Conservation (phyloP, 1,140 invertebrate genomes). For the Berghia stephanieae region DNA sequence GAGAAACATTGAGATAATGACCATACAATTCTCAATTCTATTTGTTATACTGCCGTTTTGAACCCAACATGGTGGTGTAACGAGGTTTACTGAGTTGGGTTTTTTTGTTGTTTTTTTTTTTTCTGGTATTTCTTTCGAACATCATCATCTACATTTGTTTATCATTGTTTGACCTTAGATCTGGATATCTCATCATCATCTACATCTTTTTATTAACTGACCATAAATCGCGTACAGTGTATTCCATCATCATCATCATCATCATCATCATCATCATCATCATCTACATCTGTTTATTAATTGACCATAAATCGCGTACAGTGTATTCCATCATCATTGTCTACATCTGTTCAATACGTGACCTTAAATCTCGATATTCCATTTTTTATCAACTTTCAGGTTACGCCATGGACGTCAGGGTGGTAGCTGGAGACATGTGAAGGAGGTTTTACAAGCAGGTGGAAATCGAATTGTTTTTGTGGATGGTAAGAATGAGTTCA, state of each 20-base stretch:
- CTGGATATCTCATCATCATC: no score
- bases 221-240: background rate
- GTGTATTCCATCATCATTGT: background rate
- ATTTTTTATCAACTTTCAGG: conserved; percentile 35
- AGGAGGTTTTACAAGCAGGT: conserved; percentile 56
- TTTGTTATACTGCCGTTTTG: no score
- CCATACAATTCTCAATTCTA: no score
- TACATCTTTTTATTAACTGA: background rate
- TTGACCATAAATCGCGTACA: background rate
- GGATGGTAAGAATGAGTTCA: conserved; percentile 45
- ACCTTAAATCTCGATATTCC: background rate
- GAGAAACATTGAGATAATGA: no score
- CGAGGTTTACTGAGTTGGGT: no score
- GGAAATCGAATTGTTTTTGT: conserved; percentile 56
- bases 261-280: background rate
- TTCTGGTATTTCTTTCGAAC: no score
- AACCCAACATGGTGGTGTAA: no score
- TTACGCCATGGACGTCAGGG: conserved; percentile 54
- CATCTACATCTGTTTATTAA: background rate
- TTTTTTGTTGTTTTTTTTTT: no score
- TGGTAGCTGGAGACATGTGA: conserved; percentile 59
- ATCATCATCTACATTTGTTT: no score
- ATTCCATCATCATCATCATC: background rate
- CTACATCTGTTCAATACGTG: no score
- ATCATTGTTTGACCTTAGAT: no score